Evolutionary conservation across 1,140 invertebrate genomes (phyloP).

Genomic region (Anastrepha ludens): DNA sequence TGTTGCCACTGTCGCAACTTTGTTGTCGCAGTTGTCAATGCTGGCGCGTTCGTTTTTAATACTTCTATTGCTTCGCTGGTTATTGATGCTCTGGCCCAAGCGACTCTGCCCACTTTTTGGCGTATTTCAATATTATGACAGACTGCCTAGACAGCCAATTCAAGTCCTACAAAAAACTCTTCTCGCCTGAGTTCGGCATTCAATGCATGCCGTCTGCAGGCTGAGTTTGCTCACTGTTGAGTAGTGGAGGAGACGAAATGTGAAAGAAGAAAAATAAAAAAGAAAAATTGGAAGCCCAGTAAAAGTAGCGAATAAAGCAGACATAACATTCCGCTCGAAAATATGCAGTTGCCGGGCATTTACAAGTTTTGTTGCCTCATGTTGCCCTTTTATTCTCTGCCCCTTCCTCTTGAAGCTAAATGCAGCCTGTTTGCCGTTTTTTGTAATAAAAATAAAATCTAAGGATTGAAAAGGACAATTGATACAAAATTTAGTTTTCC

Average conservation of each 20-base stretch:
- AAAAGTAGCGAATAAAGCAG: not conserved
- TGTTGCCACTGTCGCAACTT: not conserved
- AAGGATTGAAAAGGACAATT: not conserved
- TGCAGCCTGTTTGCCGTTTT: not conserved
- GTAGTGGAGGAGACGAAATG: not conserved
- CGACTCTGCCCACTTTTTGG: not conserved
- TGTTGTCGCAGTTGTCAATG: not conserved
- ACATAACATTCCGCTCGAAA: not conserved
- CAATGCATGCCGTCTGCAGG: not conserved
- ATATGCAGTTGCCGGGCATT: conserved; percentile 29
- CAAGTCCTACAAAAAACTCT: not conserved
- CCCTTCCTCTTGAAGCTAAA: not conserved
- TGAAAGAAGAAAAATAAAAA: not conserved
- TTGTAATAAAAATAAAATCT: not conserved
- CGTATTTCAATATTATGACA: not conserved
- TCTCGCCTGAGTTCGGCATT: not conserved
- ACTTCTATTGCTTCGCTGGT: not conserved
- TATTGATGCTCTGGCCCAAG: not conserved
- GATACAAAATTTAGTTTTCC: not conserved
- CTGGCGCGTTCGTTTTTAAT: not conserved
- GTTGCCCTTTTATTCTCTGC: not conserved
- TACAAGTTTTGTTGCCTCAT: not conserved
- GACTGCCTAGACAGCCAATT: not conserved
- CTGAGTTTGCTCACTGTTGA: not conserved
- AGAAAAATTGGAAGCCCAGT: not conserved